Percentiles rank a stretch among this genome's conserved stretches.
Conservation (phyloP, 2,797 vertebrate species). For the Phyllotis vaccarum region DNA sequence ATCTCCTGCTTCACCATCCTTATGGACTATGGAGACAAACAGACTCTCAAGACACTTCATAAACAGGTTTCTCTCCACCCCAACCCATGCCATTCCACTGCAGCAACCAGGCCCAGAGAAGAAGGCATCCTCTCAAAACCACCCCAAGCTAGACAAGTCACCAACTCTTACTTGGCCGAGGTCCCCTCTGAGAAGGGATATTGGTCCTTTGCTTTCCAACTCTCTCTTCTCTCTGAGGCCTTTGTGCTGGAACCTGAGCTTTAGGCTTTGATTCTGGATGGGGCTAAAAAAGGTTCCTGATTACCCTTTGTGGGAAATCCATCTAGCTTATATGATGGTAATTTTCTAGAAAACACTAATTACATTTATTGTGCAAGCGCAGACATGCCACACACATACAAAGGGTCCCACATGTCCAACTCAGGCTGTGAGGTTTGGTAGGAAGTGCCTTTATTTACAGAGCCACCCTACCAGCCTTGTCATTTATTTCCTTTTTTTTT, state of each 20-base stretch:
- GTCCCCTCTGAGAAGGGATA: conserved; percentile 92
- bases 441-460: neutral
- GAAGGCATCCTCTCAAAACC: neutral
- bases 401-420: no score
- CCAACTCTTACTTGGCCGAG: conserved; percentile 91
- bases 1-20: conserved; percentile 94
- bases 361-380: neutral
- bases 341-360: neutral
- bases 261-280: conserved; percentile 95
- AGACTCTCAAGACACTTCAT: neutral
- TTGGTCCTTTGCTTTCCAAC: conserved; percentile 94
- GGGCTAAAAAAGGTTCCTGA: conserved; percentile 89
- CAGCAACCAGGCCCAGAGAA: neutral
- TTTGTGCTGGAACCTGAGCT: conserved; percentile 93
- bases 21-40: conserved; percentile 89
- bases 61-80: neutral
- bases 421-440: neutral
- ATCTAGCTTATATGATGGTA: neutral
- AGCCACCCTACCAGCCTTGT: neutral
- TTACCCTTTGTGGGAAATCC: neutral
- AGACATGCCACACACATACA: neutral
- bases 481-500: neutral
- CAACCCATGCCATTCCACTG: neutral
- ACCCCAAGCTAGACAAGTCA: neutral
- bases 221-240: conserved; percentile 96